Evolutionary conservation across 2,888 invertebrate genomes (phyloP).

Genomic region (Drosophila anceps): DNA sequence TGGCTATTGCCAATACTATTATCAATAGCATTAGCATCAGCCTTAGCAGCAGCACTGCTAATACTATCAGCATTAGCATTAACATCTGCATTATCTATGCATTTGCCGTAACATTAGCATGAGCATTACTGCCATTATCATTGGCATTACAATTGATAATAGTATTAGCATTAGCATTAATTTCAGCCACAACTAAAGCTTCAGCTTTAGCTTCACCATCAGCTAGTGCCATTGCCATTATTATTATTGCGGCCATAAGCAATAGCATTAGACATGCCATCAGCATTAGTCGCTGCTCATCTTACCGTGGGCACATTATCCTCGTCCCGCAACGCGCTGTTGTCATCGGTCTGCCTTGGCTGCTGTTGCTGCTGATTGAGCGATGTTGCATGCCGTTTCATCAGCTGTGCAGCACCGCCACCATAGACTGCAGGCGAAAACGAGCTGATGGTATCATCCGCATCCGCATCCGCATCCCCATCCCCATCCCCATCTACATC

Average conservation of each 20-base stretch:
- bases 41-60: neutral
- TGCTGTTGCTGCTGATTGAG: constrained; percentile 35
- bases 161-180: neutral
- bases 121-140: neutral
- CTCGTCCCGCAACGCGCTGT: constrained; percentile 58
- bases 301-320: constrained; percentile 79
- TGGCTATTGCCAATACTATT: no score
- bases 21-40: neutral
- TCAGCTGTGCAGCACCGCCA: constrained; percentile 29
- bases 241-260: neutral
- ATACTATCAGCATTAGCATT: neutral
- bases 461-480: constrained; percentile 19
- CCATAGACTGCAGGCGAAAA: constrained; percentile 57
- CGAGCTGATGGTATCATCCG: constrained; percentile 52
- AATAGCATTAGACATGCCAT: neutral
- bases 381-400: constrained; percentile 48
- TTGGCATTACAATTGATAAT: neutral
- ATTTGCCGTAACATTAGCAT: neutral
- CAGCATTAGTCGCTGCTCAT: constrained; percentile 2
- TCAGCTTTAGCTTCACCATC: neutral
- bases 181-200: no score
- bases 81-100: neutral
- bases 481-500: constrained; percentile 39
- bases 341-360: constrained; percentile 61
- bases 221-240: neutral